Conservation (phyloP, 2,888 invertebrate species). For the Ectemnius continuus region DNA sequence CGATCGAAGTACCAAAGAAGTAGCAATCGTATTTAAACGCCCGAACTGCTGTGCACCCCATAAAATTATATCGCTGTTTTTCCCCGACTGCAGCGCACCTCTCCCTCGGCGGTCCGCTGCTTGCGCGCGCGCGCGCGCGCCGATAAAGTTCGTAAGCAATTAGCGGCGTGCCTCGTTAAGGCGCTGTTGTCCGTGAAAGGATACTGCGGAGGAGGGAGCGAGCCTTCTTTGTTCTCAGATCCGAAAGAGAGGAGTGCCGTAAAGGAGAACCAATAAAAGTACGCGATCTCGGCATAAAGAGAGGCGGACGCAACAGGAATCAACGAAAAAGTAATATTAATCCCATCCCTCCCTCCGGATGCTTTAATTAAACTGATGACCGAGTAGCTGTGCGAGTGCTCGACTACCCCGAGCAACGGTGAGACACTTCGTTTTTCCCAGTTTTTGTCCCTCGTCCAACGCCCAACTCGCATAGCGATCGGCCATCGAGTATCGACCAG, state of each 20-base stretch:
- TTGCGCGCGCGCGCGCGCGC: slow-evolving; percentile 38
- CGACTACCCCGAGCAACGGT: slow-evolving; percentile 16
- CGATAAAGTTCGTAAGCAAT: slow-evolving; percentile 55
- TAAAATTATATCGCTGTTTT: slow-evolving; percentile 48
- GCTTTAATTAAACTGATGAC: slow-evolving; percentile 67
- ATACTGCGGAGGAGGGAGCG: slow-evolving; percentile 23
- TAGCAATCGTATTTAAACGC: slow-evolving; percentile 41
- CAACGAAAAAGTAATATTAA: slow-evolving; percentile 21
- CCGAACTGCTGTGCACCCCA: slow-evolving; percentile 21
- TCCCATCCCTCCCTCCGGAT: slow-evolving; percentile 62
- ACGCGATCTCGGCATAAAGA: background rate
- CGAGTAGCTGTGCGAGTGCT: slow-evolving; percentile 17
- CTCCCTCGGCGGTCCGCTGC: slow-evolving; percentile 39
- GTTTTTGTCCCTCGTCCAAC: background rate
- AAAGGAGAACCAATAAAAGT: background rate
- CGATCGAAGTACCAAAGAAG: background rate
- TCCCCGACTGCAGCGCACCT: slow-evolving; percentile 34
- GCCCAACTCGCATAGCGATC: background rate
- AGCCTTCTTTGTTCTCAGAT: slow-evolving; percentile 44
- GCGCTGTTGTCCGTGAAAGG: slow-evolving; percentile 15
- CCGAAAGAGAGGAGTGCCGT: background rate
- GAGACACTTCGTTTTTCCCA: slow-evolving; percentile 3
- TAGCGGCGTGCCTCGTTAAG: slow-evolving; percentile 55
- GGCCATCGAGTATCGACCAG: slow-evolving; percentile 6
- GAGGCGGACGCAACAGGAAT: slow-evolving; percentile 29